Conservation (phyloP, 2,113 vertebrate genomes). For the Aphyosemion australe region DNA sequence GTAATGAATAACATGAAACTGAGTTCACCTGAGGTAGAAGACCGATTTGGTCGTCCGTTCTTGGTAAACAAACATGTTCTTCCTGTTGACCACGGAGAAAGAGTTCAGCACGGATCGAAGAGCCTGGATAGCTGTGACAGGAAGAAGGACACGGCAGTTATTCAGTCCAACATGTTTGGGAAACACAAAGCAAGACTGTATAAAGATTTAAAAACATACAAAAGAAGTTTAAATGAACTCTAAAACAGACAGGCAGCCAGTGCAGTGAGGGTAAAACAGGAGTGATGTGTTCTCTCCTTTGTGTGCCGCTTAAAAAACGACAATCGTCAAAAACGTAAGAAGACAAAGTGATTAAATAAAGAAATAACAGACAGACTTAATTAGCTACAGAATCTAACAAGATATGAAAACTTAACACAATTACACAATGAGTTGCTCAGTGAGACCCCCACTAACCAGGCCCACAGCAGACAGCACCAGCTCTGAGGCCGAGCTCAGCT, state of each 20-base stretch:
- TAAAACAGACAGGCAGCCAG: too few relatives aligned
- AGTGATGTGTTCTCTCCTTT: not conserved
- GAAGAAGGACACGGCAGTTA: not conserved
- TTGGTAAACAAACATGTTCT: constrained; percentile 99
- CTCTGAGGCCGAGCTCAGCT: not conserved
- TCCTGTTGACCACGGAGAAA: constrained; percentile 96
- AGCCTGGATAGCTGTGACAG: constrained; percentile 89
- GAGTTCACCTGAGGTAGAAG: constrained; percentile 86
- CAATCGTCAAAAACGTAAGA: not conserved
- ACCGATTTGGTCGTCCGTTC: constrained; percentile 95
- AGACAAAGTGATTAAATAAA: not conserved
- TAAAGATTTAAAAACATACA: too few relatives aligned
- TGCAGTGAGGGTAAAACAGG: too few relatives aligned
- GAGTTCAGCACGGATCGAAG: constrained; percentile 94
- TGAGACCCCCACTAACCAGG: not conserved
- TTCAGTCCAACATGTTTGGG: not conserved
- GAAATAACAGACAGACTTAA: not conserved
- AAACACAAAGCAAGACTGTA: too few relatives aligned
- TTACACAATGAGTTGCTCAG: not conserved
- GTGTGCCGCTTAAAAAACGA: not conserved
- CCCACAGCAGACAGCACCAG: not conserved
- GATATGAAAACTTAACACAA: not conserved
- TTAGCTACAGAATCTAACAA: not conserved
- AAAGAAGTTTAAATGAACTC: too few relatives aligned
- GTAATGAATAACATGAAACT: not conserved